These are phyloP conservation scores for Scolanthus callimorphus DNA, from an alignment of 92 coral and sea anemone genomes.

Conservation along the genomic window DNA sequence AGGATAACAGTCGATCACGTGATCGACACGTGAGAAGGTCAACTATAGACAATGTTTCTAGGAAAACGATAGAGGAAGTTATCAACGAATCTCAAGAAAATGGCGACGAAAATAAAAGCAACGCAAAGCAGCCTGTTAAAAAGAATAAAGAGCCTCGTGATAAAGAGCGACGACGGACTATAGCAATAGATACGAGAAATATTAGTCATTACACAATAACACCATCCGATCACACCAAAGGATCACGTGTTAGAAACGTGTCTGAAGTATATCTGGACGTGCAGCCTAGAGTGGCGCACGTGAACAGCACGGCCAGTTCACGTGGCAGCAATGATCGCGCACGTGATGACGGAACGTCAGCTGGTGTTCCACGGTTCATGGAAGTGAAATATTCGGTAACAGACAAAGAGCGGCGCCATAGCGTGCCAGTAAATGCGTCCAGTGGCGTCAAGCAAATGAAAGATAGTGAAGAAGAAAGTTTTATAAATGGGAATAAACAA, in stretches of 20 bases:
- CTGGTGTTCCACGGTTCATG: background rate
- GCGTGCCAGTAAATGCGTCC: conserved; percentile 14
- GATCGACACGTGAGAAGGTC: background rate
- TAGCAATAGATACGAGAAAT: conserved; percentile 7
- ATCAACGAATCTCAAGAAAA: background rate
- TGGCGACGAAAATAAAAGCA: too few relatives aligned
- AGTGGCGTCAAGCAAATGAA: conserved; percentile 2
- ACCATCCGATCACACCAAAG: too few relatives aligned
- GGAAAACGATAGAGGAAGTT: background rate
- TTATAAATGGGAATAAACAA: too few relatives aligned
- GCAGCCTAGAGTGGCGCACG: too few relatives aligned
- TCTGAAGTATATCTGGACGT: too few relatives aligned
- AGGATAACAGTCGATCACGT: too few relatives aligned
- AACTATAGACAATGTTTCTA: background rate
- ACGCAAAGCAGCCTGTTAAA: background rate
- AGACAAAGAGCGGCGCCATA: conserved; percentile 8
- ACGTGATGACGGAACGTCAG: conserved; percentile 5
- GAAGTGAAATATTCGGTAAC: conserved; percentile 7
- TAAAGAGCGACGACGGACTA: conserved; percentile 7
- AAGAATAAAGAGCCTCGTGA: background rate
- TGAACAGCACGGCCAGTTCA: background rate
- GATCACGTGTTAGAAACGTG: conserved; percentile 3
- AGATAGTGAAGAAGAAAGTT: background rate
- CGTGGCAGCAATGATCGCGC: background rate
- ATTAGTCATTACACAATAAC: too few relatives aligned